Base-by-base conservation (phyloP, 2,113 vertebrate genomes). In the Crocuta crocuta region DNA sequence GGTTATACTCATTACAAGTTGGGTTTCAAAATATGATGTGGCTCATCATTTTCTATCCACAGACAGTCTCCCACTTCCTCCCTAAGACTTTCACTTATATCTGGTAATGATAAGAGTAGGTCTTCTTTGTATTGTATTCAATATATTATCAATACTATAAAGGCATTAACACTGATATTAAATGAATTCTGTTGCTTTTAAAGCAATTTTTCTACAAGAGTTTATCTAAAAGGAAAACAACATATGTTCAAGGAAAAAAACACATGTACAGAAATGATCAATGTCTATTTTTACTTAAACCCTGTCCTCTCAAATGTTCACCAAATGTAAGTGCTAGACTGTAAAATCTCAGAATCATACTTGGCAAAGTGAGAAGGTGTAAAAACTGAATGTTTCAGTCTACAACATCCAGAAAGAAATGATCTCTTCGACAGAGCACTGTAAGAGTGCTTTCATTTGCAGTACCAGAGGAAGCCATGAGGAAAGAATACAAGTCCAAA, bases 231-330 rank as follows among this genome's bases (percentile, higher is more conserved):
- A 87, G 43, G n/a, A 91, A 91, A 96, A 65, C 24, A 78, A 85
- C 15, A 35, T 19, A 74, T 55, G 70, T 21, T 50, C 10, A 86
- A 70, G 50, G 31, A 45, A n/a, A 81, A 82, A 68, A 31, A 5
- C 26, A 89, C 31, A 84, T 28, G n/a, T 48, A 86, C 24, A 96
- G 55, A 80, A 91, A 96, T 74, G 35, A 87, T 86, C 55, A 43
- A 83, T 61, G 71, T 88, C 96, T 89, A 68, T 87, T 92, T 96
- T 92, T 91, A 86, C 78, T 78, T 94, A 94, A 94, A 74, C 11
- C 24, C 31, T 48, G 10, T 82, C 74, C 61, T 78, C 39, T 83
- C 66, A 87, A 91, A 89, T 53, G 84, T 68, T 92, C 39, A 95
- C 58, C 61, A 92, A 95, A 70, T 61, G 12, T 73, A 94, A 78